These are phyloP conservation scores for Euura saliciscinereae DNA, from an alignment of 1,140 invertebrate genomes.

Conservation along the genomic window DNA sequence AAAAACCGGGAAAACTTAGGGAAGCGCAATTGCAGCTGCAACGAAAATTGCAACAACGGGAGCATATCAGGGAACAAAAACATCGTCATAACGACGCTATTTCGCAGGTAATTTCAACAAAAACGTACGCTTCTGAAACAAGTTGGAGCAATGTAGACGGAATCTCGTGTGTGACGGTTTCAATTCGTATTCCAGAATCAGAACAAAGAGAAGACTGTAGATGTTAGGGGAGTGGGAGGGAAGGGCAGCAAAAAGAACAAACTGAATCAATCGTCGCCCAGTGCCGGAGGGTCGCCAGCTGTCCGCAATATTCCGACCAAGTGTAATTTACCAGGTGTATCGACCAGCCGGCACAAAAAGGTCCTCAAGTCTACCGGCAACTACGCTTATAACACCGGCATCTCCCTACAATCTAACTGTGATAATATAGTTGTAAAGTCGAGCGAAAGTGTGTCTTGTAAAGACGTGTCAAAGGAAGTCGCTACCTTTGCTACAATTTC, in stretches of 20 bases:
- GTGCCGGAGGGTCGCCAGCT: not conserved
- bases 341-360: slow-evolving; percentile 43
- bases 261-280: slow-evolving; percentile 47
- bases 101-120: slow-evolving; percentile 30
- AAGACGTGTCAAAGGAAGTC: slow-evolving; percentile 21
- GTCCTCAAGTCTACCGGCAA: slow-evolving; percentile 37
- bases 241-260: slow-evolving; percentile 49
- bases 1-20: slow-evolving; percentile 60
- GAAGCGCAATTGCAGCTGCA: slow-evolving; percentile 71
- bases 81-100: slow-evolving; percentile 42
- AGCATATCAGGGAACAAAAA: slow-evolving; percentile 75
- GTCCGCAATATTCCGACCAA: slow-evolving; percentile 31
- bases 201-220: slow-evolving; percentile 49
- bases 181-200: slow-evolving; percentile 34
- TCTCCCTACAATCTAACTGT: slow-evolving; percentile 56
- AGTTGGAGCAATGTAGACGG: not conserved
- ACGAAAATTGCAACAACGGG: slow-evolving; percentile 72
- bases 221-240: slow-evolving; percentile 30
- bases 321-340: slow-evolving; percentile 27
- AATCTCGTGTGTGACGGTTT: not conserved
- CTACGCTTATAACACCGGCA: slow-evolving; percentile 34
- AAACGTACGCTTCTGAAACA: not conserved
- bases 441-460: slow-evolving; percentile 39
- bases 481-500: slow-evolving; percentile 21
- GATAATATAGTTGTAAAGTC: slow-evolving; percentile 52